Evolutionary conservation across 2,113 vertebrate genomes (phyloP), one percentile per base, ranked within the genome.

Genomic region (Eolophus roseicapilla): DNA sequence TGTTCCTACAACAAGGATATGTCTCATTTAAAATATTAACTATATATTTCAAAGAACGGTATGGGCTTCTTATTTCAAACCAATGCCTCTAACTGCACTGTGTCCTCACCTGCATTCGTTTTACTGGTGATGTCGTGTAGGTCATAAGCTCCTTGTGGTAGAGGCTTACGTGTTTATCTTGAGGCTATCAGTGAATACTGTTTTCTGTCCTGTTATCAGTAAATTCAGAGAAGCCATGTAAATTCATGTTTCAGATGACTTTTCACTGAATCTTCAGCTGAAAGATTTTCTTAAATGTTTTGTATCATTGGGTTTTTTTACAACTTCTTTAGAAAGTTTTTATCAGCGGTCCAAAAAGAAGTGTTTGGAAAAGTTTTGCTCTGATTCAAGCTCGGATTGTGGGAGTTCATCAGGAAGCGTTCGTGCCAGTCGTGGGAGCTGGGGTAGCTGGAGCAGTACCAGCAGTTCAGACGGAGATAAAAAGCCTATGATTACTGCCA

Each of bases 401-500:
- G 98, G 99, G 95, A 99, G 99, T 96, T 99, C 99, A 1, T 99
- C 99, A 0, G 99, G 99, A 68, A 99, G 99, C 0, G 99, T 99
- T 90, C 98, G 99, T 39, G 99, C 99, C 95, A 99, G 99, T 98
- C 98, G 99, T 35, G 99, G 99, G 35, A 99, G 99, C 97, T 99
- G 99, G 99, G 99, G 99, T 63, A 99, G 99, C 97, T 99, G 99
- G 99, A 99, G 99, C 97, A 99, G 99, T 78, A 97, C 98, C 62
- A 99, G 99, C 96, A 99, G 99, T 95, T 98, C 99, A 0, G 99
- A 99, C 2, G 99, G 99, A 49, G 99, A 99, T 90, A 98, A 98
- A 95, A 99, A 99, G 87, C 96, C 98, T 5, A 29, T 67, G 41
- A 96, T 91, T 76, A 93, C 97, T 47, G 90, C 95, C 59, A 98